These are phyloP conservation scores for Anguilla obscura DNA, from an alignment of 2,797 vertebrate species.

Conservation along the genomic window DNA sequence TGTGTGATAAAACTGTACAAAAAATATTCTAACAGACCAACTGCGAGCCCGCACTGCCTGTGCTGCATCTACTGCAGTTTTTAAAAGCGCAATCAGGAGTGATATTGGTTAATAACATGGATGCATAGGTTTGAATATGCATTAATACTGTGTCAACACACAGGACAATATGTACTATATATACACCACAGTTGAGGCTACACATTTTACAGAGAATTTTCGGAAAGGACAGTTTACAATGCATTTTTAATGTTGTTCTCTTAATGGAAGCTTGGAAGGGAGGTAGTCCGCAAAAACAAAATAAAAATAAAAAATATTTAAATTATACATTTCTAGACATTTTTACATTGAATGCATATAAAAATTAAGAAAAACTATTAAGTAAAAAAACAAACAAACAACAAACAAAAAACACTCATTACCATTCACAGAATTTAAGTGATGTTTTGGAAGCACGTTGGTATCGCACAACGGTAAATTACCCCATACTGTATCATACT, in stretches of 20 bases:
- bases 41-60: background rate
- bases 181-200: constrained; percentile 1
- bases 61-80: background rate
- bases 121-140: background rate
- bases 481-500: background rate
- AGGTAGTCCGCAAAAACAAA: constrained; percentile 5
- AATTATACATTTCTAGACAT: constrained; percentile 6
- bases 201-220: constrained; percentile 3
- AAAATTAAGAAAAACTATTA: background rate
- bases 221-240: background rate
- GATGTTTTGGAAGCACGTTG: constrained; percentile 7
- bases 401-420: background rate
- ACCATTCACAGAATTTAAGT: constrained; percentile 3
- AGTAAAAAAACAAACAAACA: constrained; percentile 14
- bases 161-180: constrained; percentile 5
- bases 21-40: background rate
- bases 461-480: background rate
- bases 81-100: constrained; percentile 13
- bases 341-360: constrained; percentile 9
- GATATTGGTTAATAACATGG: background rate
- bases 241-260: background rate
- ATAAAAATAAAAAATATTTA: background rate
- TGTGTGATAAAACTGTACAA: constrained; percentile 1
- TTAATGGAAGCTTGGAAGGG: constrained; percentile 18
- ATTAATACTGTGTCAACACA: constrained; percentile 10